Conservation (phyloP, 2,113 vertebrate species). For the Dasyornis broadbenti region DNA sequence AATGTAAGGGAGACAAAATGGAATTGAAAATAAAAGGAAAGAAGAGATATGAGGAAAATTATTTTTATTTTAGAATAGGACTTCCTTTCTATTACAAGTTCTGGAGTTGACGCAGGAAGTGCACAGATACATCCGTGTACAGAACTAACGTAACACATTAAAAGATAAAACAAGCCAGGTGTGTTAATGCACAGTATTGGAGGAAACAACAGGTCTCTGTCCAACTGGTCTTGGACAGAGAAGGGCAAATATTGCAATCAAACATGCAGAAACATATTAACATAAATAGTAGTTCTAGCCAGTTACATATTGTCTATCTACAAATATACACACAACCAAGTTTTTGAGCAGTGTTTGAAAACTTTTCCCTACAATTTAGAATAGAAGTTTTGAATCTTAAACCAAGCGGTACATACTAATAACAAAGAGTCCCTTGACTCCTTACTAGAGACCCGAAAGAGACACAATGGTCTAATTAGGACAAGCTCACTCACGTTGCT, state of each 20-base stretch:
- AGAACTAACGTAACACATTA: background rate
- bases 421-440: background rate
- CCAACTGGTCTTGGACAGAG: background rate
- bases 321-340: background rate
- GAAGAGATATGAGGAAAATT: background rate
- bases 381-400: background rate
- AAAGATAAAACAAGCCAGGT: background rate
- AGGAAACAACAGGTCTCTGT: background rate
- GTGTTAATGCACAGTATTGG: background rate
- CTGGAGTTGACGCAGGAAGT: background rate
- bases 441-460: background rate
- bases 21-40: background rate
- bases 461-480: background rate
- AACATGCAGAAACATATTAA: background rate
- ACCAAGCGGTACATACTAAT: background rate
- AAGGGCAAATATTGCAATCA: background rate
- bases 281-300: background rate
- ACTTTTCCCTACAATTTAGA: background rate
- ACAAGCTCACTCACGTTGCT: rapidly evolving
- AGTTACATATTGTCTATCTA: background rate
- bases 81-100: background rate
- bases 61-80: background rate
- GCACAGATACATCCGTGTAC: background rate
- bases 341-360: background rate
- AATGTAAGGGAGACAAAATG: background rate